phyloP scores from a whole-genome alignment of 2,113 vertebrate genomes.

The Pogona vitticeps region DNA sequence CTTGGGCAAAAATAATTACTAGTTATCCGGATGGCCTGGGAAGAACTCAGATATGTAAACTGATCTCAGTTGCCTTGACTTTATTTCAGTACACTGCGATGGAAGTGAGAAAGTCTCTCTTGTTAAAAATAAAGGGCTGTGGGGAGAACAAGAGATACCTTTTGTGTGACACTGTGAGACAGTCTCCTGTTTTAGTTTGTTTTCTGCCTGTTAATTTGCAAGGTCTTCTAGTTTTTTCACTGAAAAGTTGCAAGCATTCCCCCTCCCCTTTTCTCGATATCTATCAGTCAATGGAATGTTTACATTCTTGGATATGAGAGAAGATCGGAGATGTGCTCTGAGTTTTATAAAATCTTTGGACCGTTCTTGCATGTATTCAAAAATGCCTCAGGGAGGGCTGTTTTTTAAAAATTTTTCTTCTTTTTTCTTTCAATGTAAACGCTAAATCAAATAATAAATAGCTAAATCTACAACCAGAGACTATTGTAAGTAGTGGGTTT shows the following conservation, averaged over 20 bases:
- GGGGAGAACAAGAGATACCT: not conserved
- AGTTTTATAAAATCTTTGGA: too few species aligned
- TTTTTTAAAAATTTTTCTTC: too few species aligned
- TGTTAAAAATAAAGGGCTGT: too few species aligned
- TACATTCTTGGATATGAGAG: slow-evolving; percentile 9
- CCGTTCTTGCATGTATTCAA: too few species aligned
- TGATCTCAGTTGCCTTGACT: not conserved
- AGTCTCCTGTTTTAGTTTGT: not conserved
- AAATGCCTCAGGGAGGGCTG: not conserved
- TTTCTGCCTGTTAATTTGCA: slow-evolving; percentile 27
- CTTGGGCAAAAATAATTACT: not conserved
- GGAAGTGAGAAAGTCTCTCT: not conserved
- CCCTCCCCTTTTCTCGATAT: not conserved
- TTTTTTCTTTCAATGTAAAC: too few species aligned
- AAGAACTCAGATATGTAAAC: not conserved
- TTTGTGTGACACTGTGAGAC: not conserved
- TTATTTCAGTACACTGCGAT: not conserved
- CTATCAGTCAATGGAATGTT: slow-evolving; percentile 3
- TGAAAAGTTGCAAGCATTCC: not conserved
- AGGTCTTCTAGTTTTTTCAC: slow-evolving; percentile 17
- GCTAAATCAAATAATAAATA: not conserved
- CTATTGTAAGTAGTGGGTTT: not conserved
- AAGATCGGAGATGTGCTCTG: too few species aligned
- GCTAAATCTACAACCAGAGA: not conserved
- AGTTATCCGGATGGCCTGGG: not conserved